phyloP scores from a whole-genome alignment of 2,797 vertebrate genomes.

The Gymnoscopelus microlampas region DNA sequence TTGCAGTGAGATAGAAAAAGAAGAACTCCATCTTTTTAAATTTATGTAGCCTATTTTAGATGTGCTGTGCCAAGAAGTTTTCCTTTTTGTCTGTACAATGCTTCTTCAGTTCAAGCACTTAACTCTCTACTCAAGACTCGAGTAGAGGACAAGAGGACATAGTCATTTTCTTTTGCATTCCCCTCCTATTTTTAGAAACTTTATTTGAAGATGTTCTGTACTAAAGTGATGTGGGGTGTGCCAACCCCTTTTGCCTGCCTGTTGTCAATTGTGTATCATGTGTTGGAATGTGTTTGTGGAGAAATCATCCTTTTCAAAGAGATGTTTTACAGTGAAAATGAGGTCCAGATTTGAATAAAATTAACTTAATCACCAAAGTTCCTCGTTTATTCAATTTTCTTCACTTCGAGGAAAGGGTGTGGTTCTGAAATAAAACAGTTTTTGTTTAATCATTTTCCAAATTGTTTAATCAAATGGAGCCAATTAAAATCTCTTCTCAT shows the following conservation, averaged over 20 bases:
- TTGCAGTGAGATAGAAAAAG: slow-evolving; percentile 25
- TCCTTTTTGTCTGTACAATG: slow-evolving; percentile 11
- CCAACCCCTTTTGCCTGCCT: slow-evolving; percentile 52
- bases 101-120: slow-evolving; percentile 16
- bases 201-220: slow-evolving; percentile 39
- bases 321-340: slow-evolving; percentile 55
- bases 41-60: slow-evolving; percentile 42
- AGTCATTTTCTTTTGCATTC: slow-evolving; percentile 10
- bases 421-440: too few relatives aligned
- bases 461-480: too few relatives aligned
- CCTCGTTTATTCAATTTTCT: not conserved
- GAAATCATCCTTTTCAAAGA: slow-evolving; percentile 23
- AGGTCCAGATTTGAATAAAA: slow-evolving; percentile 75
- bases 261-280: slow-evolving; percentile 46
- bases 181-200: slow-evolving; percentile 4
- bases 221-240: slow-evolving; percentile 37
- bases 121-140: slow-evolving; percentile 29
- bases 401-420: not conserved
- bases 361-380: slow-evolving; percentile 37
- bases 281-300: slow-evolving; percentile 46
- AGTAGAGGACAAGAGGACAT: slow-evolving; percentile 6
- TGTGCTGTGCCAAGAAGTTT: slow-evolving; percentile 61
- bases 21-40: slow-evolving; percentile 8
- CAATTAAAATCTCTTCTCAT: too few relatives aligned
- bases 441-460: too few relatives aligned